Evolutionary conservation across 2,888 invertebrate genomes (phyloP).

Genomic region (Eristalis tenax): DNA sequence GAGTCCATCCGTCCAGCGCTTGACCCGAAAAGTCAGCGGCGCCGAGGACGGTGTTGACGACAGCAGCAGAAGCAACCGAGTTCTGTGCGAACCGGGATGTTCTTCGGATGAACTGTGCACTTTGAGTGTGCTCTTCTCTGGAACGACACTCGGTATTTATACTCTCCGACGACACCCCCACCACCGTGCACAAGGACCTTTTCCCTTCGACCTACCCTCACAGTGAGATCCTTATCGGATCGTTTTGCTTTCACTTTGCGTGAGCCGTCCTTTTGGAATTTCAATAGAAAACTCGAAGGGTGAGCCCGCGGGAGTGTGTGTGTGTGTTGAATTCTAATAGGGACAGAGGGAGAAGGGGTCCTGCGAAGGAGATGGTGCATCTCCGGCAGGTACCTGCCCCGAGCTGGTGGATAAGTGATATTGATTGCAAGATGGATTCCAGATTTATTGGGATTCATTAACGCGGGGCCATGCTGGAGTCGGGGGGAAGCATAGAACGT

Average conservation of each 20-base stretch:
- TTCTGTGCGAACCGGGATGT: constrained; percentile 47
- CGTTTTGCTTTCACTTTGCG: constrained; percentile 47
- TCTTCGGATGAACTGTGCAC: constrained; percentile 67
- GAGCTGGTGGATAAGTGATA: constrained; percentile 2
- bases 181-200: constrained; percentile 61
- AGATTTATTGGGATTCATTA: neutral
- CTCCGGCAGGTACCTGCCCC: constrained; percentile 50
- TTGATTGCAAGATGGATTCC: neutral
- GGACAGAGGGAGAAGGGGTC: constrained; percentile 27
- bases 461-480: neutral
- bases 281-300: constrained; percentile 37
- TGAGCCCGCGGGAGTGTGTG: neutral
- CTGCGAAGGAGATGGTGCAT: constrained; percentile 30
- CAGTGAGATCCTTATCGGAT: constrained; percentile 63
- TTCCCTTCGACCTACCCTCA: constrained; percentile 24
- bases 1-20: constrained; percentile 22
- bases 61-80: constrained; percentile 26
- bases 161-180: constrained; percentile 43
- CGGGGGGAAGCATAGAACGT: neutral
- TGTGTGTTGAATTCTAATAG: constrained; percentile 43
- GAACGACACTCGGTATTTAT: constrained; percentile 54
- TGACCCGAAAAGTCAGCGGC: constrained; percentile 3
- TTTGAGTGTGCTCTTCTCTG: constrained; percentile 55
- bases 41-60: constrained; percentile 1
- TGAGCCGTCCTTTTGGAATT: constrained; percentile 42